Evolutionary conservation across 2,888 invertebrate genomes (phyloP).

Genomic region (Hirtodrosophila histrioides): DNA sequence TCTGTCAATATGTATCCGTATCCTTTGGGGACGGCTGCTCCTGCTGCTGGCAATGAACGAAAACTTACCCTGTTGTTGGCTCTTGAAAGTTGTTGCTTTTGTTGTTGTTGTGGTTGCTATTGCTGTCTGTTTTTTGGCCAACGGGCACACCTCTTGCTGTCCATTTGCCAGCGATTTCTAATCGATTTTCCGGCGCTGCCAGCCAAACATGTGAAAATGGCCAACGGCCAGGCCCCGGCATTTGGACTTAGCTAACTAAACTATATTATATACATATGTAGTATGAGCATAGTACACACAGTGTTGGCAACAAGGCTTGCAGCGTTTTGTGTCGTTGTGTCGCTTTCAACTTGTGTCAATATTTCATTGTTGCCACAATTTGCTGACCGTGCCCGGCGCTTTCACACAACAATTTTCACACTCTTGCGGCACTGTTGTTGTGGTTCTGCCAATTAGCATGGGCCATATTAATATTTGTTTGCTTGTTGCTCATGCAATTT

Average conservation of each 20-base stretch:
- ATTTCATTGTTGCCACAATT: slow-evolving; percentile 59
- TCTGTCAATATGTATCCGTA: slow-evolving; percentile 44
- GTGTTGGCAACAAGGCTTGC: slow-evolving; percentile 12
- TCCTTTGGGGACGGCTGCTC: slow-evolving; percentile 50
- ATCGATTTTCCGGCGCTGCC: slow-evolving; percentile 71
- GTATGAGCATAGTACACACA: slow-evolving; percentile 3
- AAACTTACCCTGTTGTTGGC: slow-evolving; percentile 39
- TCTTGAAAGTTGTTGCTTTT: slow-evolving; percentile 8
- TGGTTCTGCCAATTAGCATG: slow-evolving; percentile 72
- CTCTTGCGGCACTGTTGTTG: slow-evolving; percentile 33
- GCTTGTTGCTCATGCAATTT: slow-evolving; percentile 52
- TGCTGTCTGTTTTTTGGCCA: slow-evolving; percentile 54
- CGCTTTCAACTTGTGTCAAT: slow-evolving; percentile 61
- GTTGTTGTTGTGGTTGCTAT: slow-evolving; percentile 7
- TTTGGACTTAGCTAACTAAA: slow-evolving; percentile 27
- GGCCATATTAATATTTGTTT: slow-evolving; percentile 36
- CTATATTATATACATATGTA: slow-evolving; percentile 6
- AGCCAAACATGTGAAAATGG: slow-evolving; percentile 55
- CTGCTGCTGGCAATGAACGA: slow-evolving; percentile 22
- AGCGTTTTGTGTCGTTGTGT: slow-evolving; percentile 32
- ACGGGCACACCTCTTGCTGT: slow-evolving; percentile 77
- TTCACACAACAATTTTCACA: slow-evolving; percentile 66
- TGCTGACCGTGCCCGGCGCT: slow-evolving; percentile 39
- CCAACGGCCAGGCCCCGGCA: slow-evolving; percentile 40
- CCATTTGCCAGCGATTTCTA: slow-evolving; percentile 78